Evolutionary conservation across 2,113 vertebrate genomes (phyloP).

Genomic region (Dromiciops gliroides): DNA sequence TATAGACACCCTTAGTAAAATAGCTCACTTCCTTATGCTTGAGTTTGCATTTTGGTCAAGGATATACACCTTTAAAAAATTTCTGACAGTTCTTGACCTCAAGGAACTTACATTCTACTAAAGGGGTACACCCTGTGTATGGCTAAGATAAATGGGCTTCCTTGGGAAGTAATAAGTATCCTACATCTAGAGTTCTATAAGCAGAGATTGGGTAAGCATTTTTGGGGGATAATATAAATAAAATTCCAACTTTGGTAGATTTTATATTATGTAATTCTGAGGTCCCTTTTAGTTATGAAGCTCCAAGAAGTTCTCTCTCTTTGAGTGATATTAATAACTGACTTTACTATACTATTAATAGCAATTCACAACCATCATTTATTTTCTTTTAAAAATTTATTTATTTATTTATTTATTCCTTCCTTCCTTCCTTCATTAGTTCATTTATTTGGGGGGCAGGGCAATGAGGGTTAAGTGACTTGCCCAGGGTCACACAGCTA

Average conservation of each 20-base stretch:
- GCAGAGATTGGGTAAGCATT: not conserved
- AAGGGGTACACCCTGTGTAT: not conserved
- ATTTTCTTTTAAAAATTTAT: too few species aligned
- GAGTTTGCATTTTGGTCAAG: not conserved
- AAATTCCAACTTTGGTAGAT: not conserved
- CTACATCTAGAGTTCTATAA: not conserved
- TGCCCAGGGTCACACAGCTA: too few species aligned
- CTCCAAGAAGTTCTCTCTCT: not conserved
- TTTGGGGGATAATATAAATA: not conserved
- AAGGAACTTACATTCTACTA: not conserved
- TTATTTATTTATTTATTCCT: too few species aligned
- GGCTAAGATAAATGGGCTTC: not conserved
- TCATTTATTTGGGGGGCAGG: too few species aligned
- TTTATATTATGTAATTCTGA: not conserved
- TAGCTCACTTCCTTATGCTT: not conserved
- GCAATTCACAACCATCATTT: not conserved
- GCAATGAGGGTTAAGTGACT: too few species aligned
- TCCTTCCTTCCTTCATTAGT: too few species aligned
- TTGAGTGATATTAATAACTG: not conserved
- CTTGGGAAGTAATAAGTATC: not conserved
- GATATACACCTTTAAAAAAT: not conserved
- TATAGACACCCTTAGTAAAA: not conserved
- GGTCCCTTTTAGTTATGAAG: not conserved
- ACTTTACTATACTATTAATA: not conserved
- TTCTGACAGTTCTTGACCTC: not conserved